phyloP scores from a whole-genome alignment of 2,888 invertebrate species.

The Epistrophella euchroma region DNA sequence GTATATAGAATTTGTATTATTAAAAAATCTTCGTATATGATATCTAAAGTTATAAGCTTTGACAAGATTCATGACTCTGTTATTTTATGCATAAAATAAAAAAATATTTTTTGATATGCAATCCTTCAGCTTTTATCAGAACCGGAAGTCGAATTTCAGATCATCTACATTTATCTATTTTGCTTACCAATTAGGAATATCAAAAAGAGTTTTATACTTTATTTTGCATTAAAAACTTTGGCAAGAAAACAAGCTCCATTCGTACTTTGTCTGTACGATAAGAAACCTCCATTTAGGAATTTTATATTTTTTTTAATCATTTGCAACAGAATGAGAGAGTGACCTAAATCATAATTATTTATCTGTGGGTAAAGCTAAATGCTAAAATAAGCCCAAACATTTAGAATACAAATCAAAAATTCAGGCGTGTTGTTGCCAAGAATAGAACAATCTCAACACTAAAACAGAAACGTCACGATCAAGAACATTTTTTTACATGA shows the following conservation, averaged over 20 bases:
- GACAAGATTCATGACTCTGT: no score
- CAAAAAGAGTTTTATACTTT: no score
- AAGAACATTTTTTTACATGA: not conserved
- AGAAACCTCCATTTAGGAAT: not conserved
- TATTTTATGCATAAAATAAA: no score
- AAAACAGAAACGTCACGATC: not conserved
- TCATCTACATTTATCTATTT: no score
- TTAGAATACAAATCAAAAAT: conserved; percentile 7
- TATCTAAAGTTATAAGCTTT: no score
- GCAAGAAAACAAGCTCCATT: not conserved
- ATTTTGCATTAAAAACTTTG: not conserved
- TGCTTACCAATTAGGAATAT: not conserved
- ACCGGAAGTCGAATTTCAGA: no score
- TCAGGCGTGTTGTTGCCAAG: not conserved
- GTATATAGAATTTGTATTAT: no score
- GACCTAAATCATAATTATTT: not conserved
- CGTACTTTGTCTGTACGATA: no score
- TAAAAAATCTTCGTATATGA: no score
- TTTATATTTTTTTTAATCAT: not conserved
- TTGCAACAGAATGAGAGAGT: not conserved
- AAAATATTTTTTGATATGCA: no score
- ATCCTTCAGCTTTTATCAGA: no score
- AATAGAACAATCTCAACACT: conserved; percentile 10
- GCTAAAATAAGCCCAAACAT: conserved; percentile 9
- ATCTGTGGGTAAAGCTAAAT: conserved; percentile 4